Evolutionary conservation across 2,113 vertebrate species (phyloP).

Genomic region (Rhabdomys dilectus): DNA sequence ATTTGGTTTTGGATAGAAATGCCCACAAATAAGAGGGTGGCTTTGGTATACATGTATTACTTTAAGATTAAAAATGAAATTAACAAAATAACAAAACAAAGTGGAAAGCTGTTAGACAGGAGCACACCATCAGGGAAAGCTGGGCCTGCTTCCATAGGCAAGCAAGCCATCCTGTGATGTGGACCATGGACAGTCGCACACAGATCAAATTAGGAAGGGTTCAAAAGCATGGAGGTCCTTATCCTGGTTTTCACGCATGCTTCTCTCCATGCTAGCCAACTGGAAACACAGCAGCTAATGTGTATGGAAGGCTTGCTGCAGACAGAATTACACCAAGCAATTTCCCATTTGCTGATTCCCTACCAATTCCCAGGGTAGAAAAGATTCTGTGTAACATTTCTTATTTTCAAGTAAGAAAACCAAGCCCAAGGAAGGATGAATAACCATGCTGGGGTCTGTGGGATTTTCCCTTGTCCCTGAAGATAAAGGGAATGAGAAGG

Average conservation of each 20-base stretch:
- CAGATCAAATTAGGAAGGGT: neutral
- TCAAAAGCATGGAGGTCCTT: neutral
- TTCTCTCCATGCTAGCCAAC: neutral
- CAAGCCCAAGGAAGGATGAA: neutral
- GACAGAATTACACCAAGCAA: neutral
- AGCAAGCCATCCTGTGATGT: neutral
- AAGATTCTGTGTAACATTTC: neutral
- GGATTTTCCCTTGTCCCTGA: neutral
- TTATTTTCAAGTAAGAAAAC: conserved; percentile 22
- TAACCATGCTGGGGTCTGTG: neutral
- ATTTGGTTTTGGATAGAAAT: neutral
- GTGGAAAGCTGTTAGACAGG: neutral
- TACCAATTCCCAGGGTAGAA: neutral
- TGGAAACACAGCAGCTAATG: neutral
- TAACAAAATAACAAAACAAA: neutral
- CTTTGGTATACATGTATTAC: neutral
- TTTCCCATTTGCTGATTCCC: neutral
- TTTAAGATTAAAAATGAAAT: neutral
- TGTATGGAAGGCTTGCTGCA: neutral
- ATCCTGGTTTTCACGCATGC: neutral
- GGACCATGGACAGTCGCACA: neutral
- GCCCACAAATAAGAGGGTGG: neutral
- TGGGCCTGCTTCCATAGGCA: neutral
- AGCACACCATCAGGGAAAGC: neutral
- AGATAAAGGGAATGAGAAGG: neutral